Evolutionary conservation across 2,888 invertebrate species (phyloP).

Genomic region (Monoplex corrugatus): DNA sequence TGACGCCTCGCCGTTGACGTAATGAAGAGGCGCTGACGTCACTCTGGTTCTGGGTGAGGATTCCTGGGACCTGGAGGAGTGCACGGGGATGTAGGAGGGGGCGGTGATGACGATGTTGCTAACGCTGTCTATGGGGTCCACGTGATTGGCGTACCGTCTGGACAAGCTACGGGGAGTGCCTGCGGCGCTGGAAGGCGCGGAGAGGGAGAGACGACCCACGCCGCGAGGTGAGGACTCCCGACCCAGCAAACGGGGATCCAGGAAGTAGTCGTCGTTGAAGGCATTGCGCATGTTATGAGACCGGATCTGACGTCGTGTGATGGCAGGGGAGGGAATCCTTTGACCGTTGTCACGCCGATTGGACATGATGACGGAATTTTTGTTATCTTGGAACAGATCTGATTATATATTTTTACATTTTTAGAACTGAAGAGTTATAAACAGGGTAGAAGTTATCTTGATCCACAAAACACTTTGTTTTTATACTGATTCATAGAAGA

Average conservation of each 20-base stretch:
- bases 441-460: no score
- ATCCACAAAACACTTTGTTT: no score
- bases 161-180: not conserved
- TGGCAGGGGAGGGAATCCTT: constrained; percentile 3
- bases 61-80: not conserved
- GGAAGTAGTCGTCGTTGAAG: not conserved
- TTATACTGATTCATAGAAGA: no score
- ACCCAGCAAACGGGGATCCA: not conserved
- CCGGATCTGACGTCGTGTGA: constrained; percentile 2
- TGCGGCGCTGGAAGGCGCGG: not conserved
- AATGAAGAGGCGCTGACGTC: not conserved
- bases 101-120: not conserved
- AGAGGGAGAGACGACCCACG: constrained; percentile 1
- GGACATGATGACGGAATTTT: not conserved
- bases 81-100: not conserved
- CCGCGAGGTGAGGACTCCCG: constrained; percentile 25
- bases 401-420: not conserved
- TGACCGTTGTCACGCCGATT: not conserved
- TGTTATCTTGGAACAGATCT: no score
- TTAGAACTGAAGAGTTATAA: no score
- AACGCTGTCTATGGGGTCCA: not conserved
- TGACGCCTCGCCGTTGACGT: constrained; percentile 31
- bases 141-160: not conserved
- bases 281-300: not conserved
- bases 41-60: constrained; percentile 6